Base-by-base conservation (phyloP, 2,888 invertebrate genomes). In the Fragum sueziense region DNA sequence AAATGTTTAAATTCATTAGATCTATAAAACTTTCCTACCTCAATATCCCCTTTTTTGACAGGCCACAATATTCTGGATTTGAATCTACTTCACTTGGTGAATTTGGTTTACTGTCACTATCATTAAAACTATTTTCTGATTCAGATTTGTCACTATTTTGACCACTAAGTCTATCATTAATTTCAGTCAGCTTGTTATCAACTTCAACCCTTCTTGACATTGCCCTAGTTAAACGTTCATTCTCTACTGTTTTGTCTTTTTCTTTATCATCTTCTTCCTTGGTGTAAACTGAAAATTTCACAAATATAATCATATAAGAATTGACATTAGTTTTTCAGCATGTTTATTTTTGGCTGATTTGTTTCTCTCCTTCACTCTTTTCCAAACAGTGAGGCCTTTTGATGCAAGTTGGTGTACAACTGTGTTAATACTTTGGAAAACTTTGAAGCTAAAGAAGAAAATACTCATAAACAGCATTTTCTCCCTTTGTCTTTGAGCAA, bases 41-140 rank as follows among this genome's bases (percentile, higher is more conserved):
- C 33, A 33, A 14, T 9, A 57, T 52, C 7, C 61, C 75, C 29
- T 52, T 70, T 37, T 75, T 75, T 14, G 75, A 70, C 1, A 62
- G 70, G 0, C 70, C 70, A 29, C 52, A 51, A 1, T 34, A 25
- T 27, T 68, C 29, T 47, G 29, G 27, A n/a, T 62, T 47, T 1
- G 14, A 14, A 14, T 65, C 65, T 25, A 34, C 25, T 1, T 25
- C 29, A 62, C 7, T 20, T n/a, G n/a, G n/a, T n/a, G n/a, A n/a
- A n/a, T n/a, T n/a, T n/a, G 22, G 25, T 31, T 59, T 41, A 7
- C 17, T 31, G 14, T 61, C 61, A 61, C 31, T 29, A 9, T 4
- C 29, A 62, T 11, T 20, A 4, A 25, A 20, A 9, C 9, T 69
- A 2, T 25, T 69, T 11, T 68, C 51, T 7, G 33, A 31, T 41